Base-by-base conservation (phyloP, 2,888 invertebrate genomes). In the Caenorhabditis angaria region DNA sequence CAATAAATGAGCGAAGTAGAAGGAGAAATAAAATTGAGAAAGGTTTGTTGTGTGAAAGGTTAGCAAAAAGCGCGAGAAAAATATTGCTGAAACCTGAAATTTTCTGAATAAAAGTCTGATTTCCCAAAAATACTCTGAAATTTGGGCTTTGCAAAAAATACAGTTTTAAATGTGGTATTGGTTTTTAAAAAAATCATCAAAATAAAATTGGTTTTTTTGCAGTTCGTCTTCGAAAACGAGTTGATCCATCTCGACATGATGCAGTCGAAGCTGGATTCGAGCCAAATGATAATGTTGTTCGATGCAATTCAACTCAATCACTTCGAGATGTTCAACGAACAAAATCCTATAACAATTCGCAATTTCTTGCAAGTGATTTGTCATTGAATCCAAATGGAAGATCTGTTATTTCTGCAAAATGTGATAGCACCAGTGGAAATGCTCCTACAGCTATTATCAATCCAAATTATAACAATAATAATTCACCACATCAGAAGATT, bases 251-350 rank as follows among this genome's bases (percentile, higher is more conserved):
- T 18, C 58, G 69, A 20, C 66, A 64, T 10, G 78, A 78, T 65
- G 78, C 78, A 22, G 71, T 76, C n/a, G 78, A 78, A 63, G 78
- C 78, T 12, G 78, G 78, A 8, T 78, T 78, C 56, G 76, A 76
- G 41, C 78, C 78, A 28, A 62, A 64, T 18, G 61, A 71, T n/a
- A 50, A 67, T 41, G 78, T 78, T 20, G 76, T 74, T 1, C 53
- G 78, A 71, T 78, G 78, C 65, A 76, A 78, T 61, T 78, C 78
- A 2, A 76, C 76, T 1, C 76, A 78, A 48, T 78, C 78, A n/a
- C 61, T 78, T 32, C 57, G 65, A 60, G 69, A 74, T 25, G 65
- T 64, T 4, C 74, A 74, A 51, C 56, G 72, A 53, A 61, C 61
- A 5, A 61, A 65, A 55, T 62, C 76, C 2, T 78, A 69, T 57